phyloP scores from a whole-genome alignment of 1,140 invertebrate genomes.

The Atta cephalotes region DNA sequence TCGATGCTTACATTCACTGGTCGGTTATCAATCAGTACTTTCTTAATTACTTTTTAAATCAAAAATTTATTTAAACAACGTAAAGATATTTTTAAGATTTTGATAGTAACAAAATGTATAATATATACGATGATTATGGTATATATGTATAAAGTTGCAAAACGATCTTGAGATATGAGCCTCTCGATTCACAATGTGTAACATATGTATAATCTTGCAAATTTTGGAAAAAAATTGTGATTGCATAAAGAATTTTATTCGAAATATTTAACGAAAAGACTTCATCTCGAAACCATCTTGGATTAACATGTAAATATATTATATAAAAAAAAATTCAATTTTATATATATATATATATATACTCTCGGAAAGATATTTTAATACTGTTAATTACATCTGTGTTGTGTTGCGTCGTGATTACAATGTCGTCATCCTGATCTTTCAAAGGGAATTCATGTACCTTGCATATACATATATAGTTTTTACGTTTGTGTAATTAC shows the following conservation, averaged over 20 bases:
- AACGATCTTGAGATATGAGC: not conserved
- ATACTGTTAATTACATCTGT: constrained; percentile 4
- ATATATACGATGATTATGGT: not conserved
- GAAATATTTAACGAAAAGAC: not conserved
- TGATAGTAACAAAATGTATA: constrained; percentile 31
- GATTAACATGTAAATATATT: not conserved
- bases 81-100: constrained; percentile 26
- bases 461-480: constrained; percentile 17
- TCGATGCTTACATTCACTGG: constrained; percentile 9
- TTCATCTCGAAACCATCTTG: not conserved
- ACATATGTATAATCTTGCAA: not conserved
- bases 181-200: not conserved
- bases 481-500: not conserved
- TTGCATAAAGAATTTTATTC: not conserved
- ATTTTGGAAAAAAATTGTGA: not conserved
- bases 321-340: constrained; percentile 25
- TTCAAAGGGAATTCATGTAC: not conserved
- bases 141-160: not conserved
- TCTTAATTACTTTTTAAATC: not conserved
- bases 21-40: not conserved
- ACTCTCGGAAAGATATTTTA: constrained; percentile 13
- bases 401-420: not conserved
- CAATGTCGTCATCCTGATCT: not conserved
- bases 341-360: no score
- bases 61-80: constrained; percentile 15